Conservation (phyloP, 2,797 vertebrate species). For the Iguana delicatissima region DNA sequence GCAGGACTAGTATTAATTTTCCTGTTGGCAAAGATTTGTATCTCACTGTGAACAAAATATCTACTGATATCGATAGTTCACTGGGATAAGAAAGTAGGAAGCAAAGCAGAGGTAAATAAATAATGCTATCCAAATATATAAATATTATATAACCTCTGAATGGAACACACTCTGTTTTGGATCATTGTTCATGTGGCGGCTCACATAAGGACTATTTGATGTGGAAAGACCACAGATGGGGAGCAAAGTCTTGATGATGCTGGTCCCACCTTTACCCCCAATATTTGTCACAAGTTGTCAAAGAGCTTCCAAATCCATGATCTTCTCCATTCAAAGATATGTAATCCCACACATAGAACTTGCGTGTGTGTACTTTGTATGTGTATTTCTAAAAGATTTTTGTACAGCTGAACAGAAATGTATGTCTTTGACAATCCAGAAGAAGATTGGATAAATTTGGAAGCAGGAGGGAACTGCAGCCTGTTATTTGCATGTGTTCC, state of each 20-base stretch:
- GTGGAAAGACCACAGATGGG: neutral
- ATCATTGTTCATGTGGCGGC: neutral
- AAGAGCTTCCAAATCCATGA: neutral
- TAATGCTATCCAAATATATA: neutral
- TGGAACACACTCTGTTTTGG: neutral
- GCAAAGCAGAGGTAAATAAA: neutral
- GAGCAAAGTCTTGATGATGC: neutral
- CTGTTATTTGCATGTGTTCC: no score
- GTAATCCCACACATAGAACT: neutral
- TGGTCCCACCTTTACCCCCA: neutral
- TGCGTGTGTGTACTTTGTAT: neutral
- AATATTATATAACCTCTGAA: neutral
- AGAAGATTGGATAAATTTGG: no score
- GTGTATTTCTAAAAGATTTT: neutral
- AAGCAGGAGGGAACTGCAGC: no score
- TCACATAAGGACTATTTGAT: neutral
- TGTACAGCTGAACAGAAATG: neutral
- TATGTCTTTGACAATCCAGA: neutral
- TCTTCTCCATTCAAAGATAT: neutral
- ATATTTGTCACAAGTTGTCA: neutral
- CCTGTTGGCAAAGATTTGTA: neutral
- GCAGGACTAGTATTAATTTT: neutral
- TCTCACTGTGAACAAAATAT: neutral
- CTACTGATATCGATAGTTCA: neutral
- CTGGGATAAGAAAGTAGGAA: neutral